These are phyloP conservation scores for Melanotaenia boesemani DNA, from an alignment of 2,797 vertebrate species.

Conservation along the genomic window DNA sequence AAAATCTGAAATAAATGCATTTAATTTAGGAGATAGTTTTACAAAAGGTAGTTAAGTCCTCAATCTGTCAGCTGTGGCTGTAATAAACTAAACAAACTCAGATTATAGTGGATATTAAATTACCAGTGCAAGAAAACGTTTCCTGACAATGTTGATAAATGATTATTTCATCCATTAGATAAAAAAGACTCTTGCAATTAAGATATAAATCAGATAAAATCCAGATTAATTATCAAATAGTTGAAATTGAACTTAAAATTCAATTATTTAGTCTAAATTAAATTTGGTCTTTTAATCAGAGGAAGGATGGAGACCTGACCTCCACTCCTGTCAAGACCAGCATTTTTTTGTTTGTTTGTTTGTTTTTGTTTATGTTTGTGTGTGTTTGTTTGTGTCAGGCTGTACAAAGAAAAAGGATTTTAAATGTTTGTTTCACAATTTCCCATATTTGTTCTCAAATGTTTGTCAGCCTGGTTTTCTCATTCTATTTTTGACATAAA, in stretches of 20 bases:
- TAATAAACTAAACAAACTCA: neutral
- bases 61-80: neutral
- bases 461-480: neutral
- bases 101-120: neutral
- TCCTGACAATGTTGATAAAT: neutral
- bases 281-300: neutral
- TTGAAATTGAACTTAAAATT: neutral
- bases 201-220: neutral
- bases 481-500: neutral
- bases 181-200: neutral
- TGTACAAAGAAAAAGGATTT: neutral
- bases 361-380: too few relatives aligned
- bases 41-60: neutral
- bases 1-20: neutral
- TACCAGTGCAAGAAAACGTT: neutral
- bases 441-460: neutral
- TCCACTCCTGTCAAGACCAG: too few relatives aligned
- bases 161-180: neutral
- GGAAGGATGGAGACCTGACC: neutral
- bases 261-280: too few relatives aligned
- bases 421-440: neutral
- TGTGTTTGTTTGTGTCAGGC: too few relatives aligned
- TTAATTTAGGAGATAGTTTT: neutral
- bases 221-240: neutral
- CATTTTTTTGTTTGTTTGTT: too few relatives aligned